These are phyloP conservation scores for Eupelmus urozonus DNA, from an alignment of 2,888 invertebrate genomes.

Conservation along the genomic window DNA sequence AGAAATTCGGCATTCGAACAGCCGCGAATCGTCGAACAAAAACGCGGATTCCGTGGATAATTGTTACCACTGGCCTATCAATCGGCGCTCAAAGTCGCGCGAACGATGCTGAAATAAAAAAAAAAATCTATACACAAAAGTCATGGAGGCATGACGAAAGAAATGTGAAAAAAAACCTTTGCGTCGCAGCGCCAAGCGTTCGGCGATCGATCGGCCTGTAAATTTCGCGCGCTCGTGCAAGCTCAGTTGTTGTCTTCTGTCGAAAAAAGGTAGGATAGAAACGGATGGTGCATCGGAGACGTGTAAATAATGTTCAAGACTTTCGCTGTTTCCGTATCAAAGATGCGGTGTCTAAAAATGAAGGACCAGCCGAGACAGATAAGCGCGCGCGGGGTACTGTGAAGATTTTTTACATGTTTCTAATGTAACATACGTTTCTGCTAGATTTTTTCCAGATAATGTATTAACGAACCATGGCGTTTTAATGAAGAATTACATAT, in stretches of 20 bases:
- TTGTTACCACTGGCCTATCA: conserved; percentile 15
- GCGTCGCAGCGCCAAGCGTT: conserved; percentile 47
- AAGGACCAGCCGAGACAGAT: neutral
- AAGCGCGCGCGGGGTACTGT: neutral
- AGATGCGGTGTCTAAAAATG: neutral
- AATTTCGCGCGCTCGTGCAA: conserved; percentile 56
- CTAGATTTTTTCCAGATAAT: conserved; percentile 55
- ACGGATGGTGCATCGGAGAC: conserved; percentile 29
- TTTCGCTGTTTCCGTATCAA: neutral
- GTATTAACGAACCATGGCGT: conserved; percentile 51
- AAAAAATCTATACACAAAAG: neutral
- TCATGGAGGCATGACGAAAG: neutral
- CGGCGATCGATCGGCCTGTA: conserved; percentile 59
- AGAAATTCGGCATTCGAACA: conserved; percentile 37
- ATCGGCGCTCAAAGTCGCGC: conserved; percentile 18
- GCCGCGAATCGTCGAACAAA: conserved; percentile 38
- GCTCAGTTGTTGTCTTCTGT: conserved; percentile 57
- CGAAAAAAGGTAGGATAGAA: conserved; percentile 47
- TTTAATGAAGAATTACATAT: conserved; percentile 44
- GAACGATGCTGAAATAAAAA: conserved; percentile 26
- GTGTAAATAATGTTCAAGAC: conserved; percentile 47
- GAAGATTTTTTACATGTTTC: conserved; percentile 46
- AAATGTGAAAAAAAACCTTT: conserved; percentile 1
- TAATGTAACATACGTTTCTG: conserved; percentile 44
- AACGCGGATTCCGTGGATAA: neutral